Conservation (phyloP, 2,888 invertebrate genomes). For the Netelia inedita region DNA sequence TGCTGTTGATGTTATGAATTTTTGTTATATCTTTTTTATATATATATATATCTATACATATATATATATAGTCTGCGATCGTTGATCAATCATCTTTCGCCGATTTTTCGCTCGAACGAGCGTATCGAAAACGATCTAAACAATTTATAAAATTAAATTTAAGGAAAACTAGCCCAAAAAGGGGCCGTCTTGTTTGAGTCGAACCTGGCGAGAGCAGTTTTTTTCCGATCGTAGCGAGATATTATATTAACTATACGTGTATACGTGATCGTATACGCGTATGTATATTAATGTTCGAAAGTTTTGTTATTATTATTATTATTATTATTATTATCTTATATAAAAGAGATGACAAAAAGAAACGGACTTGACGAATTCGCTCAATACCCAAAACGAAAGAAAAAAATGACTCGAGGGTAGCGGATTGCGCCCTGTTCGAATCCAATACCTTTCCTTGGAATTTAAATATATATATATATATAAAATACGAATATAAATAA, state of each 20-base stretch:
- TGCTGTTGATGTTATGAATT: constrained; percentile 84
- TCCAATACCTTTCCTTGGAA: constrained; percentile 73
- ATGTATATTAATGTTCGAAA: constrained; percentile 81
- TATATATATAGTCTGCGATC: constrained; percentile 71
- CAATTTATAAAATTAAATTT: constrained; percentile 26
- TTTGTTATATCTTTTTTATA: constrained; percentile 81
- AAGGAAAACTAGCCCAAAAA: constrained; percentile 2
- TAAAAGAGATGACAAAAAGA: constrained; percentile 41
- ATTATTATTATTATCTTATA: constrained; percentile 59
- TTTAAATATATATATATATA: constrained; percentile 47
- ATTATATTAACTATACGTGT: constrained; percentile 71
- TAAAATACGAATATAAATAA: constrained; percentile 53
- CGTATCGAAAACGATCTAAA: constrained; percentile 4
- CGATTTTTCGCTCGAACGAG: constrained; percentile 44
- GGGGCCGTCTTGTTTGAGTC: background rate
- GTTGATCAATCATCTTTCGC: constrained; percentile 74
- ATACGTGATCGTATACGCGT: constrained; percentile 64
- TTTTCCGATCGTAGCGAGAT: constrained; percentile 76
- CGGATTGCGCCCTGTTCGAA: constrained; percentile 75
- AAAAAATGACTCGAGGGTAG: constrained; percentile 65
- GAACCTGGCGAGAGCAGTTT: background rate
- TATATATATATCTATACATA: constrained; percentile 72
- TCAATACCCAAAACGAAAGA: constrained; percentile 74
- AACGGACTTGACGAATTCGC: constrained; percentile 73
- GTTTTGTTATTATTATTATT: constrained; percentile 81